Conservation (phyloP, 2,888 invertebrate genomes). For the Camptogramma bilineatum region DNA sequence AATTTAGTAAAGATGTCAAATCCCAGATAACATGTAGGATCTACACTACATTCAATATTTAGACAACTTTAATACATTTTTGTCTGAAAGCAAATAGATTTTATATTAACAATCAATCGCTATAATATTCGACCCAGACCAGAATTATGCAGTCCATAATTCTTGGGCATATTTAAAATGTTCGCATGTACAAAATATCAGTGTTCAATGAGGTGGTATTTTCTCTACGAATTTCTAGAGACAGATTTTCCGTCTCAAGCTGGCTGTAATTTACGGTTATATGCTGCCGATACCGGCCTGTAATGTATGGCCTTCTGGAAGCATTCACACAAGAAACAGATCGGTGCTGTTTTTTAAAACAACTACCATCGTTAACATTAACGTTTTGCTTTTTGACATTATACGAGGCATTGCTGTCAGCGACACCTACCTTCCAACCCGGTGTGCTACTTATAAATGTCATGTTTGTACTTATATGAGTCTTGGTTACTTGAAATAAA, state of each 20-base stretch:
- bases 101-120: neutral
- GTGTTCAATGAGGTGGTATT: constrained; percentile 39
- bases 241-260: constrained; percentile 49
- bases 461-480: too few relatives aligned
- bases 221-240: constrained; percentile 46
- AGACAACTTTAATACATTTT: neutral
- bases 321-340: constrained; percentile 37
- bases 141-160: neutral
- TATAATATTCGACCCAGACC: neutral
- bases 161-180: constrained; percentile 8
- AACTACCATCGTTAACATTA: too few relatives aligned
- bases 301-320: constrained; percentile 52
- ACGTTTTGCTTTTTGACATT: too few relatives aligned
- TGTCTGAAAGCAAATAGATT: neutral
- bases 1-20: too few relatives aligned
- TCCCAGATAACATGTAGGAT: too few relatives aligned
- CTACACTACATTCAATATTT: too few relatives aligned
- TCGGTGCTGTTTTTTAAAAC: neutral
- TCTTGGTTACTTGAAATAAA: too few relatives aligned
- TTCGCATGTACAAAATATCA: constrained; percentile 37
- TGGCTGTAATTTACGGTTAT: constrained; percentile 60
- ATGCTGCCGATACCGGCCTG: constrained; percentile 55
- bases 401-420: too few relatives aligned
- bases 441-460: too few relatives aligned
- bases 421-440: too few relatives aligned